phyloP scores from a whole-genome alignment of 2,797 vertebrate genomes.

The Typhlichthys eigenmanni region DNA sequence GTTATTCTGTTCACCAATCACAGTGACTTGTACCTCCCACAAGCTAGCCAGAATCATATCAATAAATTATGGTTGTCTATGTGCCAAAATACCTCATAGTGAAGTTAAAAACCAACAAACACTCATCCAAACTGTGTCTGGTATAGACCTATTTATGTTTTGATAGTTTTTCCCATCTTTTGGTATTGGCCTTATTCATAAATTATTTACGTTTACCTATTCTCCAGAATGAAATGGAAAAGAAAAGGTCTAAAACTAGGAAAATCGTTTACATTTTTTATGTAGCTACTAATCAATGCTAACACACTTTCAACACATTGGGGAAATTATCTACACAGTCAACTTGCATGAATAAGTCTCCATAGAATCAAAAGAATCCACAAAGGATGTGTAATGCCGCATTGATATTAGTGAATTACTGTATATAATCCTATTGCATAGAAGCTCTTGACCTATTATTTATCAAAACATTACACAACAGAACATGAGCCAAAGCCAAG shows the following conservation, averaged over 20 bases:
- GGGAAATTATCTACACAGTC: conserved; percentile 35
- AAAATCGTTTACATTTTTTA: not conserved
- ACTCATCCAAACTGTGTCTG: too few species aligned
- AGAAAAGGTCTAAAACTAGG: not conserved
- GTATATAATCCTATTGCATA: conserved; percentile 76
- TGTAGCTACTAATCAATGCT: conserved; percentile 2
- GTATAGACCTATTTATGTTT: not conserved
- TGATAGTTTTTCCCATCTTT: not conserved
- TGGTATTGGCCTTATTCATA: not conserved
- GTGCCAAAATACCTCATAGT: not conserved
- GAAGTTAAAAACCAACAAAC: not conserved
- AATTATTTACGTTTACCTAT: not conserved
- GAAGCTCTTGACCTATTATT: conserved; percentile 76
- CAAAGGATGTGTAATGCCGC: conserved; percentile 52
- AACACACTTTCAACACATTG: conserved; percentile 32
- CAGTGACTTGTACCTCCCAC: not conserved
- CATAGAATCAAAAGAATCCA: conserved; percentile 72
- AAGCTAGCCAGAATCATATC: not conserved
- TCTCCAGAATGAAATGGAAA: not conserved
- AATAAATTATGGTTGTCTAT: not conserved
- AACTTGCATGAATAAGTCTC: conserved; percentile 71
- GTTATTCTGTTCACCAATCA: not conserved
- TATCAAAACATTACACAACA: conserved; percentile 57
- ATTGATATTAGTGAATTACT: conserved; percentile 81
- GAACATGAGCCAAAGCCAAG: too few species aligned